Evolutionary conservation across 2,113 vertebrate species (phyloP), one percentile per base, ranked within the genome.

Genomic region (Helogale parvula): DNA sequence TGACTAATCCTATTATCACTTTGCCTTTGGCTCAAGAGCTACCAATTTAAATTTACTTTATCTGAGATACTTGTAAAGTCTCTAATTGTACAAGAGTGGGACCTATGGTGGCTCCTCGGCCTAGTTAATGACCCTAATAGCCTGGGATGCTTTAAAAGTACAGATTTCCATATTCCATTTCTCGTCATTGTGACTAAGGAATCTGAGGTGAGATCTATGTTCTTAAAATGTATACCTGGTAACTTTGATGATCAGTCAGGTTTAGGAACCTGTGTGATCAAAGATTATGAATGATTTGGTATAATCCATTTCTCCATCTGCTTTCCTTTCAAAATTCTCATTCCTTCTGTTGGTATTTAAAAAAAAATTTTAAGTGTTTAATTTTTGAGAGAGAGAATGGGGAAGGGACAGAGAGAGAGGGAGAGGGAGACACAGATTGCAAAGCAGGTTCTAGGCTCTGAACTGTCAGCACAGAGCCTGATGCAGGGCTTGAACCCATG

Each of bases 41-140:
- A 77, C 29, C 76, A 82, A 95, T 54, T 93, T 95, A 82, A 8
- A 69, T 93, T 81, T 88, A 74, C 86, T 90, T 87, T 89, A 65
- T 63, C 52, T 83, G 54, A n/a, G 68, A 16, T 83, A 83, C 29
- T 87, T 88, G 29, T 91, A 3, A 94, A 69, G n/a, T 93, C 5
- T 82, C n/a, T 96, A 23, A 82, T 83, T 77, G 3, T 87, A 65
- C 83, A 21, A 50, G 35, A 88, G 23, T 41, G 45, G 79, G n/a
- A 76, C 52, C 12, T 85, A 6, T 90, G 63, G 47, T 81, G 50
- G 14, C 84, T 88, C 45, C 33, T 60, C 84, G 60, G 68, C 12
- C 2, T 97, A 81, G 35, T 88, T 33, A 63, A 19, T 69, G 7
- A 93, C 80, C 29, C 15, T 60, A 83, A 60, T 84, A 63, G 52